These are phyloP conservation scores for Lacanobia wlatinum DNA, from an alignment of 2,888 invertebrate genomes.

Conservation along the genomic window DNA sequence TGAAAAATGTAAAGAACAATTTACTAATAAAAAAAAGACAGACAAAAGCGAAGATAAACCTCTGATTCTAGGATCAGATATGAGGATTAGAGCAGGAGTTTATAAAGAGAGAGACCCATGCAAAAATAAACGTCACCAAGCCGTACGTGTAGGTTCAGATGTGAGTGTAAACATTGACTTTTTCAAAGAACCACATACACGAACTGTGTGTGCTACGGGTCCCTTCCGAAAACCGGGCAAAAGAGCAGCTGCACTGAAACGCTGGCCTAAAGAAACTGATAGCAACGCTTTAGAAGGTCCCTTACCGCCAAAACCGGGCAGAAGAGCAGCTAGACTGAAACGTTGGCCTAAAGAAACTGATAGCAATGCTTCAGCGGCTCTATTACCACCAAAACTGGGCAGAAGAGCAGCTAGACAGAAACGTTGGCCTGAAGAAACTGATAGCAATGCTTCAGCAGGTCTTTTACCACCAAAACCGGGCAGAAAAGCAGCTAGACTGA, in stretches of 20 bases:
- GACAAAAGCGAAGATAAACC: not conserved
- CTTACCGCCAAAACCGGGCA: not conserved
- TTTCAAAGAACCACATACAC: slow-evolving; percentile 52
- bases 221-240: not conserved
- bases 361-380: not conserved
- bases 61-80: slow-evolving; percentile 13
- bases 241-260: not conserved
- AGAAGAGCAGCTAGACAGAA: not conserved
- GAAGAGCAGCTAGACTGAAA: not conserved
- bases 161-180: slow-evolving; percentile 66
- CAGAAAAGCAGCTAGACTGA: not conserved
- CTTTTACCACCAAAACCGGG: not conserved
- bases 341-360: not conserved
- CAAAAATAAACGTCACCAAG: slow-evolving; percentile 16
- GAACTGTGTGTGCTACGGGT: not conserved
- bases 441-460: not conserved
- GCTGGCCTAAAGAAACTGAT: not conserved
- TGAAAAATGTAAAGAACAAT: not conserved
- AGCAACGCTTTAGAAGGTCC: not conserved
- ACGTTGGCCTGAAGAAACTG: not conserved
- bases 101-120: slow-evolving; percentile 26
- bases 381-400: not conserved
- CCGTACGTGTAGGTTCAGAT: slow-evolving; percentile 61
- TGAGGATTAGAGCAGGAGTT: slow-evolving; percentile 18
- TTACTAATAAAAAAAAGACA: not conserved